Evolutionary conservation across 2,797 vertebrate genomes (phyloP).

Genomic region (Triplophysa yarkandensis): DNA sequence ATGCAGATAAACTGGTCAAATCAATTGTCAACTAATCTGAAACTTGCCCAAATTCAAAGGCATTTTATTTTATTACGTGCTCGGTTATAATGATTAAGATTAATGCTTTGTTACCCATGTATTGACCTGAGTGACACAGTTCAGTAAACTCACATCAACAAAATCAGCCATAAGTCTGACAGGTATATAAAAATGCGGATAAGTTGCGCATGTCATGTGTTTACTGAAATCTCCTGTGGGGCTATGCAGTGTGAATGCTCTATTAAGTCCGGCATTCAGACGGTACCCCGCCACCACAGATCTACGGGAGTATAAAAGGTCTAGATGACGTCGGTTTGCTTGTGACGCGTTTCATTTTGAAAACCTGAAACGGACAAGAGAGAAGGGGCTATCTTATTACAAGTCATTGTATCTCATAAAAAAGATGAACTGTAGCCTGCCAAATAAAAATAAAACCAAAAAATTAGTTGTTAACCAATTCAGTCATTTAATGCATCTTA

Average conservation of each 20-base stretch:
- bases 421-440: slow-evolving; percentile 1
- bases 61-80: background rate
- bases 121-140: slow-evolving; percentile 44
- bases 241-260: slow-evolving; percentile 47
- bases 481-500: background rate
- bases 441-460: slow-evolving; percentile 1
- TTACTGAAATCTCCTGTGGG: slow-evolving; percentile 25
- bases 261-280: slow-evolving; percentile 48
- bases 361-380: background rate
- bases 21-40: background rate
- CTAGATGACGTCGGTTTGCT: slow-evolving; percentile 10
- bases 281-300: background rate
- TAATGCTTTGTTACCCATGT: slow-evolving; percentile 17
- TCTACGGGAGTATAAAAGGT: slow-evolving; percentile 27
- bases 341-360: slow-evolving; percentile 19
- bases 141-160: slow-evolving; percentile 29
- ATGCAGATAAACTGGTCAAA: background rate
- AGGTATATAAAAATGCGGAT: background rate
- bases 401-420: slow-evolving; percentile 59
- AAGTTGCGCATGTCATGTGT: slow-evolving; percentile 20
- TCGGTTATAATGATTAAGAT: slow-evolving; percentile 21
- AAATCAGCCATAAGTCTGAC: slow-evolving; percentile 17
- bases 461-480: background rate
- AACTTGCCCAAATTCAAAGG: background rate
- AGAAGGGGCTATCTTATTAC: slow-evolving; percentile 17